Evolutionary conservation across 2,888 invertebrate genomes (phyloP).

Genomic region (Diplolepis rosae): DNA sequence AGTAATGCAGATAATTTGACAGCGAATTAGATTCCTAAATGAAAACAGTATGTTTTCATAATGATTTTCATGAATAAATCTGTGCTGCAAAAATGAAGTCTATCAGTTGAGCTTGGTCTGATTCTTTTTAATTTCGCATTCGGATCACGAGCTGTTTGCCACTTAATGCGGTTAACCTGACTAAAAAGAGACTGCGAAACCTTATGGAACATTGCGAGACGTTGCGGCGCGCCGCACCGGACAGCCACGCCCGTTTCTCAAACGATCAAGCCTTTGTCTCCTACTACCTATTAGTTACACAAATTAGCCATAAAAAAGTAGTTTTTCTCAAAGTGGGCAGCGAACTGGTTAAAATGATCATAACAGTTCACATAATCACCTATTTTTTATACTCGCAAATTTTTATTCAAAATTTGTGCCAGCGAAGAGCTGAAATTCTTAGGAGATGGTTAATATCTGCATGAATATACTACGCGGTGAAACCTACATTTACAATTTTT

Average conservation of each 20-base stretch:
- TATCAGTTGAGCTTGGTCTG: slow-evolving; percentile 1
- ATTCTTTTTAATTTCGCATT: slow-evolving; percentile 20
- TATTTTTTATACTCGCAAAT: no score
- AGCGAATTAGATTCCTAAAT: slow-evolving; percentile 17
- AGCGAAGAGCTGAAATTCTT: no score
- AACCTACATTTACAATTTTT: no score
- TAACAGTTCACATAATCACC: no score
- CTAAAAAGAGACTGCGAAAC: slow-evolving; percentile 29
- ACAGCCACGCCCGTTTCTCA: slow-evolving; percentile 59
- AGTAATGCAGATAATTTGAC: slow-evolving; percentile 19
- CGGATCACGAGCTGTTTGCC: slow-evolving; percentile 24
- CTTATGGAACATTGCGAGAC: slow-evolving; percentile 36
- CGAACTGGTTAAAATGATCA: slow-evolving; percentile 24
- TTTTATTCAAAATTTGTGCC: no score
- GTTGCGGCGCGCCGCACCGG: slow-evolving; percentile 43
- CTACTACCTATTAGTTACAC: slow-evolving; percentile 59
- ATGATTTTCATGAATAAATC: slow-evolving; percentile 29
- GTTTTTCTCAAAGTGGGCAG: slow-evolving; percentile 40
- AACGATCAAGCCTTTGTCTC: slow-evolving; percentile 58
- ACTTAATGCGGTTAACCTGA: slow-evolving; percentile 31
- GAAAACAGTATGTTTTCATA: slow-evolving; percentile 1
- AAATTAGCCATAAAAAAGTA: slow-evolving; percentile 64
- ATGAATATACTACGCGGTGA: no score
- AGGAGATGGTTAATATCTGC: no score
- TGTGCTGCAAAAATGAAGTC: background rate